Evolutionary conservation across 2,113 vertebrate genomes (phyloP).

Genomic region (Dicaeum eximium): DNA sequence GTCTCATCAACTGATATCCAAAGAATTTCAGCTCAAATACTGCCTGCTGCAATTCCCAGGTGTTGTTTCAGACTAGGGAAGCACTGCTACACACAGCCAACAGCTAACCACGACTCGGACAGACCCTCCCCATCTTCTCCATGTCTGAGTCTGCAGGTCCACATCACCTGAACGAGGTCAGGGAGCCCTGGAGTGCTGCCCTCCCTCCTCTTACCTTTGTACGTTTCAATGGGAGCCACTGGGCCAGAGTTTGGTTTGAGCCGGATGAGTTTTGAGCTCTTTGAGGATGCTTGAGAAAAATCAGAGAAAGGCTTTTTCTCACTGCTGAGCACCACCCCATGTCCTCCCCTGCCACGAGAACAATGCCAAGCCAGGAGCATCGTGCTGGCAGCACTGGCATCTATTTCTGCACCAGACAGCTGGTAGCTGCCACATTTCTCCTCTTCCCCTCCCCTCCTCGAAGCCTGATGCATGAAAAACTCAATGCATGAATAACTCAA

Average conservation of each 20-base stretch:
- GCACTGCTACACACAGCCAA: not conserved
- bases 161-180: not conserved
- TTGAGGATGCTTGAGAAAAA: conserved; percentile 80
- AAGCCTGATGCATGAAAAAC: not conserved
- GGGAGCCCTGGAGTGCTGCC: fast-evolving
- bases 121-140: not conserved
- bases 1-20: not conserved
- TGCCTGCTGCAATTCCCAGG: not conserved
- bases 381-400: not conserved
- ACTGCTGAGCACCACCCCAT: fast-evolving
- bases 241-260: conserved; percentile 79
- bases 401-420: conserved; percentile 5
- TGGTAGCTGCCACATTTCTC: not conserved
- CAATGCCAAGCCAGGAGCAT: not conserved
- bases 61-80: not conserved
- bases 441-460: not conserved
- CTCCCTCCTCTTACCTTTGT: conserved; percentile 82
- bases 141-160: fast-evolving
- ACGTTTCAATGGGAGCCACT: conserved; percentile 79
- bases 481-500: not conserved
- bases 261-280: conserved; percentile 82
- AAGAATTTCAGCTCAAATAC: not conserved
- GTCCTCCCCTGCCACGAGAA: not conserved
- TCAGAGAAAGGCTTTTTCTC: conserved; percentile 35
- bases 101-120: fast-evolving